Evolutionary conservation across 2,888 invertebrate genomes (phyloP), one percentile per base, ranked within the genome.

Genomic region (Cancer borealis): DNA sequence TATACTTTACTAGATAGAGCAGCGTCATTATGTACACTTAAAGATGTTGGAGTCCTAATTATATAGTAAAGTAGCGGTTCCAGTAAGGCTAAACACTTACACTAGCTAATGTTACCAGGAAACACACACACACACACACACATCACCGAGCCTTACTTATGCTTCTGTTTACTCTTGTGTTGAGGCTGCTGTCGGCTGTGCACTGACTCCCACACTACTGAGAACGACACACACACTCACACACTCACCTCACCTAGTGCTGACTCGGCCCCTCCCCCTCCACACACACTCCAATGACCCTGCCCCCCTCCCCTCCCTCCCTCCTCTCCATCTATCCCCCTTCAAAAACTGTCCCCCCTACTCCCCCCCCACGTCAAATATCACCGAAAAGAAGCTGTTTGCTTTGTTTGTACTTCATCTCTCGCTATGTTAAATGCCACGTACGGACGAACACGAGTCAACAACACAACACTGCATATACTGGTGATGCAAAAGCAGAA

Each of bases 51-150:
- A 54, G 14, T 54, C 54, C 3, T 54, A 14, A 54, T 12, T 54
- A 54, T 54, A 54, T 0, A 14, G 8, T 12, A 8, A 54, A 54
- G 14, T 54, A 12, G 54, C 54, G 39, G 39, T 39, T 39, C 39
- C 39, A 39, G 2, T 39, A 2, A 39, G 39, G 39, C 39, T 39
- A 39, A 2, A 39, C 39, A 39, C 39, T 39, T 39, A 39, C 39
- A 39, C 39, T 0, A 39, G 14, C 6, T 14, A 6, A 8, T 39
- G 10, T 45, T 6, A 45, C 45, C 39, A 30, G 17, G 14, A 45
- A 6, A 88, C 26, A 46, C 21, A 46, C 88, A 88, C 45, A 88
- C 88, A 88, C 88, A 45, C 45, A 88, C 39, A 46, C 88, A 46
- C 88, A 21, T 17, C 12, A 12, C 4, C 60, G 4, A 26, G 73